Evolutionary conservation across 2,797 vertebrate species (phyloP), one percentile per base, ranked within the genome.

Genomic region (Centropyge bicolor): DNA sequence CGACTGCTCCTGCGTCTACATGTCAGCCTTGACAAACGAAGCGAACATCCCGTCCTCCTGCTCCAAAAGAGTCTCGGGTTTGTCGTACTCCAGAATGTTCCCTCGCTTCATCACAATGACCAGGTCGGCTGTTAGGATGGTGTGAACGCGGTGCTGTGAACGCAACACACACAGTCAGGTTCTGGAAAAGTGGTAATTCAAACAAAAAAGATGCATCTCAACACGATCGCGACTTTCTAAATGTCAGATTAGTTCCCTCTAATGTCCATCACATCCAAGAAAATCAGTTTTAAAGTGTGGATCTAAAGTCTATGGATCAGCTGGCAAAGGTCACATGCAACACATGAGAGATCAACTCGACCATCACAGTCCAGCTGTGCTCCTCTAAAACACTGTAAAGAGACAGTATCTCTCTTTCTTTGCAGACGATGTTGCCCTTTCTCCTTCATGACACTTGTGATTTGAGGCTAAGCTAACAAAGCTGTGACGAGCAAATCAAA

Each of bases 81-180:
- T 99, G 81, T 97, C 97, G 0, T 97, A 97, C 86, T 99, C 98
- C 88, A 99, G 84, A 85, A 99, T 99, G 91, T 96, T 97, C 52
- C 98, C 98, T 82, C 98, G 86, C 91, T 97, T 98, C 98, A 99
- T 99, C 92, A 99, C 98, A 0, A 99, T 99, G 74, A 99, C 98
- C 86, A 98, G 89, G 80, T 99, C 98, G 3, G 97, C 97, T 0
- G 97, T 99, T 46, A 99, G 95, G 90, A 99, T 99, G 88, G 98
- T 99, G 93, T 99, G 98, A 82, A 99, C 98, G 0, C 98, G 98
- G 87, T 99, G 98, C 98, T 99, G 95, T 8, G 73, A 6, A 40
- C 49, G 80, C 51, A 83, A 9, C 22, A 1, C 7, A 81, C n/a
- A 41, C 41, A 6, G 1, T 82, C 1, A 74, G 40, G 5, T 6